Evolutionary conservation across 2,113 vertebrate species (phyloP), one percentile per base, ranked within the genome.

Genomic region (Arenaria interpres): DNA sequence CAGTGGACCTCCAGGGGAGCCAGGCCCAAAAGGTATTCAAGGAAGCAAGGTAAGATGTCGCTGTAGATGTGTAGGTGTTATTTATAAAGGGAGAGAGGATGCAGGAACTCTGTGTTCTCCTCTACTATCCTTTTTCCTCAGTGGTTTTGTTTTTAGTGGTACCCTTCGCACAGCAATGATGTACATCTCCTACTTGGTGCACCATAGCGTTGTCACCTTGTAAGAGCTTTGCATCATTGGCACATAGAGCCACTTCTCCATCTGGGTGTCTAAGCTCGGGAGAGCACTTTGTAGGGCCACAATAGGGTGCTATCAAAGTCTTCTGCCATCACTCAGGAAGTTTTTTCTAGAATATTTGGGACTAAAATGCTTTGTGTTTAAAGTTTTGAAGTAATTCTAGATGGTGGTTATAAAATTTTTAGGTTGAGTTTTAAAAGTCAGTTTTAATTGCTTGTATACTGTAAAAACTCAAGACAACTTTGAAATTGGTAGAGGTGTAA

Each of bases 31-130:
- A 75, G 99, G 99, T n/a, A 94, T 97, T 88, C 76, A 97, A 92
- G 99, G 99, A 93, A 96, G 97, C 75, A 99, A 99, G 98, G 99
- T 99, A 98, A 98, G 96, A 24, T 54, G 21, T 9, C 35, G 25
- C 8, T 56, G 33, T 59, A 5, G 13, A 25, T 80, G 41, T 78
- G 46, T 72, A 19, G 51, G 15, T 75, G 18, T 48, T 71, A 41
- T 93, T 93, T 88, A 62, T 69, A 39, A 18, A 80, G 28, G 57
- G 30, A 87, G n/a, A 74, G 69, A 84, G 13, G 9, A 37, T 69
- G 54, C n/a, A 57, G 63, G 82, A 92, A 64, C 28, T 64, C 73
- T 86, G 15, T 89, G 80, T 90, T 57, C 9, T 33, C 22, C 6
- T 48, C 5, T 27, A 10, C 20, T 5, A 0, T 77, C 19, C 5